Evolutionary conservation across 1,140 invertebrate species (phyloP).

Genomic region (Halotydeus destructor): DNA sequence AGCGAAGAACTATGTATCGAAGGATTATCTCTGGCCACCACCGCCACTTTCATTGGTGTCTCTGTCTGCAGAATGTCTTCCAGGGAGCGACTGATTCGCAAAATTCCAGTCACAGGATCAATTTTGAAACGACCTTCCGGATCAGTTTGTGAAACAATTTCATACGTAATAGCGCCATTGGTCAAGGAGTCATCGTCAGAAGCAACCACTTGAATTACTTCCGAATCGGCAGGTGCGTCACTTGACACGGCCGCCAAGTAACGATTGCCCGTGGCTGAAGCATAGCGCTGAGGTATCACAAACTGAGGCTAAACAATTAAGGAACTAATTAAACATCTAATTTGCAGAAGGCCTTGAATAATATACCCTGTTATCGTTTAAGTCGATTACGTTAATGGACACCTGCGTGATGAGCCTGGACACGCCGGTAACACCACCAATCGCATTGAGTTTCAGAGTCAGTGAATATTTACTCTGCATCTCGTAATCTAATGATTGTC

Average conservation of each 20-base stretch:
- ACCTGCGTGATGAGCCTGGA: constrained; percentile 29
- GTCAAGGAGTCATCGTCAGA: constrained; percentile 57
- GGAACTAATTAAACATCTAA: too few relatives aligned
- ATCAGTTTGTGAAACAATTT: constrained; percentile 34
- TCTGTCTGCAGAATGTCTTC: constrained; percentile 36
- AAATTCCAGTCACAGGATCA: constrained; percentile 44
- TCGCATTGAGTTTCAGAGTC: constrained; percentile 48
- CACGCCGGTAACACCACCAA: constrained; percentile 32
- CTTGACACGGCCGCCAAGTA: constrained; percentile 48
- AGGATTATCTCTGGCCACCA: constrained; percentile 51
- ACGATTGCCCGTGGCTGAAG: constrained; percentile 25
- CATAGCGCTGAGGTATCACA: constrained; percentile 36
- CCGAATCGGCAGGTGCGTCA: constrained; percentile 41
- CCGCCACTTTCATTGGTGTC: constrained; percentile 47
- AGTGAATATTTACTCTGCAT: constrained; percentile 43
- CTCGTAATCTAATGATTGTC: constrained; percentile 48
- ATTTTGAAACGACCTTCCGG: constrained; percentile 45
- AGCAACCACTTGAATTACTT: constrained; percentile 53
- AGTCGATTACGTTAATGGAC: constrained; percentile 55
- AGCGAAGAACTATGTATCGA: constrained; percentile 14
- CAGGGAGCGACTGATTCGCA: constrained; percentile 45
- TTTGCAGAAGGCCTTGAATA: too few relatives aligned
- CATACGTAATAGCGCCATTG: constrained; percentile 50
- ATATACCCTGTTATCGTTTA: constrained; percentile 76
- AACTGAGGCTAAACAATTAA: constrained; percentile 60